phyloP scores from a whole-genome alignment of 2,797 vertebrate species.

The Acomys russatus region DNA sequence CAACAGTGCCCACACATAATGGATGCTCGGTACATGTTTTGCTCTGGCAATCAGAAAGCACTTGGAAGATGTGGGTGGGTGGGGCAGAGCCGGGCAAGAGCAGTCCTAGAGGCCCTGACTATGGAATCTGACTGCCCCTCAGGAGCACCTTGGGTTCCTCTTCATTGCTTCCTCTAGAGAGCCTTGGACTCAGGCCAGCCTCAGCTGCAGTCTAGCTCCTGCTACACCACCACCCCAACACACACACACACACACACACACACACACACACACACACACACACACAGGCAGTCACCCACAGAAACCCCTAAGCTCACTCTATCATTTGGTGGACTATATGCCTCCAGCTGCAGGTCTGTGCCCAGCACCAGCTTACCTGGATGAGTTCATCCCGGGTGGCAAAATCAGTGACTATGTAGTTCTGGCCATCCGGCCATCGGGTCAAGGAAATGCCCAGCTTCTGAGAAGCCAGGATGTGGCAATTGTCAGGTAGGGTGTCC shows the following conservation, averaged over 20 bases:
- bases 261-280: too few relatives aligned
- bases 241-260: background rate
- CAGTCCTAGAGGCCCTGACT: background rate
- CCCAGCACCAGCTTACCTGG: constrained; percentile 89
- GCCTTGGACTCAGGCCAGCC: background rate
- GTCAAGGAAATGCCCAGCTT: constrained; percentile 94
- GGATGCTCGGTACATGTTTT: too few relatives aligned
- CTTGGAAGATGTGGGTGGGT: too few relatives aligned
- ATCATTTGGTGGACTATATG: background rate
- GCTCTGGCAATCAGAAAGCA: background rate
- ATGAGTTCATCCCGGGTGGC: constrained; percentile 94
- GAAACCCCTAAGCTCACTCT: background rate
- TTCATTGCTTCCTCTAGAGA: background rate
- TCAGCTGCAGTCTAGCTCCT: background rate
- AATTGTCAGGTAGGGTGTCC: constrained; percentile 90
- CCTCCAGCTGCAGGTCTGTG: rapidly evolving
- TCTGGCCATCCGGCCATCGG: constrained; percentile 92
- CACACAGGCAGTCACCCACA: background rate
- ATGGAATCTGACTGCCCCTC: background rate
- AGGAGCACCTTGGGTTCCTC: background rate
- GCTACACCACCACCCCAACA: too few relatives aligned
- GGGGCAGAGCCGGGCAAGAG: background rate
- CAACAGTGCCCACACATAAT: background rate
- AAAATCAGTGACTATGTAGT: constrained; percentile 93
- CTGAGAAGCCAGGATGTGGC: constrained; percentile 90